These are phyloP conservation scores for Coenobita brevimanus DNA, from an alignment of 1,140 invertebrate genomes.

Conservation along the genomic window DNA sequence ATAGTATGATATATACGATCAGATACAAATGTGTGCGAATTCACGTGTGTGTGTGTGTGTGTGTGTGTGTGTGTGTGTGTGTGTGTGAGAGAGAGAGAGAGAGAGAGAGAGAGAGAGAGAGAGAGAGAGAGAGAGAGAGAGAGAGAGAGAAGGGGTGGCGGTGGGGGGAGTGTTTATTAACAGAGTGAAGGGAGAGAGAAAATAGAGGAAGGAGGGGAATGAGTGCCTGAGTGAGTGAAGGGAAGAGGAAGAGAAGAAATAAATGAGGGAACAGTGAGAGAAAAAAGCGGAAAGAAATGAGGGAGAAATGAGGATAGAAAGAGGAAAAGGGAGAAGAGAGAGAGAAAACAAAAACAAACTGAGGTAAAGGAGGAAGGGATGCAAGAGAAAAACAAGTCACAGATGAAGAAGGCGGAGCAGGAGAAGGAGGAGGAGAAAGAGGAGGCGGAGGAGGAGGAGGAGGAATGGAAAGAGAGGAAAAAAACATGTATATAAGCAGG, in stretches of 20 bases:
- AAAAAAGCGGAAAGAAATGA: too few species aligned
- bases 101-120: background rate
- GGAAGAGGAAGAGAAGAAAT: background rate
- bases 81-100: background rate
- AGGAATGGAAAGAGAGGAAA: too few species aligned
- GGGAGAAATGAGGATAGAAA: too few species aligned
- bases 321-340: too few species aligned
- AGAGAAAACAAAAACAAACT: too few species aligned
- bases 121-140: background rate
- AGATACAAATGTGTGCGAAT: background rate
- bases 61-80: conserved; percentile 6
- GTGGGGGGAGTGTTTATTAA: background rate
- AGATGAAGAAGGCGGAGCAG: background rate
- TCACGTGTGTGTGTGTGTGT: background rate
- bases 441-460: too few species aligned
- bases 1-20: background rate
- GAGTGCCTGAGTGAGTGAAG: background rate
- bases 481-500: too few species aligned
- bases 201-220: background rate
- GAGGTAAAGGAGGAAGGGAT: too few species aligned
- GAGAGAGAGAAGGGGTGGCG: background rate
- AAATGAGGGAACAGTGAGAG: too few species aligned
- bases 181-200: background rate
- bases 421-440: background rate
- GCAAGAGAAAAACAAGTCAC: too few species aligned